phyloP scores from a whole-genome alignment of 2,113 vertebrate genomes.

The Callospermophilus lateralis region DNA sequence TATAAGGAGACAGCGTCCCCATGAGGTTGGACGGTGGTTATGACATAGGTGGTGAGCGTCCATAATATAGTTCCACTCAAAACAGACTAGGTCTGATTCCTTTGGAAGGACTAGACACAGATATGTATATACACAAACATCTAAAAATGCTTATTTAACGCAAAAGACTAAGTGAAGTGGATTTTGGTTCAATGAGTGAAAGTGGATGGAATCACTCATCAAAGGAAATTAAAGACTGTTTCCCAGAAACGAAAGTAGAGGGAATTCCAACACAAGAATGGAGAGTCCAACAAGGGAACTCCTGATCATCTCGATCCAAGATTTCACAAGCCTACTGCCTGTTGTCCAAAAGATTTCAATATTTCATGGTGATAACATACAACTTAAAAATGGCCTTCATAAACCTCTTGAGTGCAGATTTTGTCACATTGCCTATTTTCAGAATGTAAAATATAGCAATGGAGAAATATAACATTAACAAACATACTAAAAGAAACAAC shows the following conservation, averaged over 20 bases:
- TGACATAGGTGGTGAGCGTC: background rate
- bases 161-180: background rate
- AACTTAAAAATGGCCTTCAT: background rate
- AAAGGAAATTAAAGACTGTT: background rate
- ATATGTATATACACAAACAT: background rate
- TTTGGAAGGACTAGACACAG: background rate
- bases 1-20: background rate
- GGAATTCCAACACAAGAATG: background rate
- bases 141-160: background rate
- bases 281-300: background rate
- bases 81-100: background rate
- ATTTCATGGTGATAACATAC: background rate
- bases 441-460: background rate
- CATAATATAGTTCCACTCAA: background rate
- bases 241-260: background rate
- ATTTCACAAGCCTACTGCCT: background rate
- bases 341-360: background rate
- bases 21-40: background rate
- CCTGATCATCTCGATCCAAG: background rate
- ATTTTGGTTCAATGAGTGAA: background rate
- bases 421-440: conserved; percentile 1
- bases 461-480: background rate
- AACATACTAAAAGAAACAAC: background rate
- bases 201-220: background rate
- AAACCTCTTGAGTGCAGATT: background rate